A percentile compares a stretch with the other conserved stretches of the same genome.
phyloP scores from a whole-genome alignment of 2,113 vertebrate species.

The Gadus macrocephalus region DNA sequence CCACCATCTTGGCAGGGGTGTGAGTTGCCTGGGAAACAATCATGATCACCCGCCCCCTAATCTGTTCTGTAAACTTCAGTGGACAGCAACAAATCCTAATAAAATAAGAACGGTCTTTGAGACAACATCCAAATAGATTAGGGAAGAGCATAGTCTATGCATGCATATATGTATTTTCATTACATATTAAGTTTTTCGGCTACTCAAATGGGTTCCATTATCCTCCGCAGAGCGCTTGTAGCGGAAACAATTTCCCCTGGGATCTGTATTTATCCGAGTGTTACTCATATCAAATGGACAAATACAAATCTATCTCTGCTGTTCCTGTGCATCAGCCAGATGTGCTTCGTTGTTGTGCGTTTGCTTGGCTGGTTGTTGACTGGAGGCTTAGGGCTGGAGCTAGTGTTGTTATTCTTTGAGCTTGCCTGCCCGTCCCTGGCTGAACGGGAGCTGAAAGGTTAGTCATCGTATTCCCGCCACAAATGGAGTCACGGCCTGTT shows the following conservation, averaged over 20 bases:
- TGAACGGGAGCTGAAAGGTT: slow-evolving; percentile 53
- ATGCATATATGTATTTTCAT: slow-evolving; percentile 23
- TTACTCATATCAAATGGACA: too few relatives aligned
- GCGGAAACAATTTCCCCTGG: too few relatives aligned
- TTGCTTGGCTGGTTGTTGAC: slow-evolving; percentile 20
- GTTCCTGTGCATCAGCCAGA: too few relatives aligned
- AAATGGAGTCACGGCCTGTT: slow-evolving; percentile 54
- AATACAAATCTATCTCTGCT: too few relatives aligned
- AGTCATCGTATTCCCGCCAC: slow-evolving; percentile 46
- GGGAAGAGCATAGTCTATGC: too few relatives aligned
- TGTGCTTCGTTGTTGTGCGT: not conserved
- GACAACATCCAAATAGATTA: too few relatives aligned
- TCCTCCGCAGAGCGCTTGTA: too few relatives aligned
- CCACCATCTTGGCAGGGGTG: slow-evolving; percentile 49
- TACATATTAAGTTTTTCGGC: too few relatives aligned
- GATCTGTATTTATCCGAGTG: too few relatives aligned
- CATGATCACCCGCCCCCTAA: slow-evolving; percentile 60
- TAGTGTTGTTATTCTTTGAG: slow-evolving; percentile 38
- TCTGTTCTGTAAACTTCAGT: slow-evolving; percentile 36
- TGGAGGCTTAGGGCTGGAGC: slow-evolving; percentile 1
- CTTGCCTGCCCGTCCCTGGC: slow-evolving; percentile 20
- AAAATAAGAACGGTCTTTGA: too few relatives aligned
- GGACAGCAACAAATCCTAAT: slow-evolving; percentile 17
- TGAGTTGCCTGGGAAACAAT: slow-evolving; percentile 67
- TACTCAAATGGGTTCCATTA: too few relatives aligned